Conservation (phyloP, 2,113 vertebrate genomes). For the Cyprinodon variegatus region DNA sequence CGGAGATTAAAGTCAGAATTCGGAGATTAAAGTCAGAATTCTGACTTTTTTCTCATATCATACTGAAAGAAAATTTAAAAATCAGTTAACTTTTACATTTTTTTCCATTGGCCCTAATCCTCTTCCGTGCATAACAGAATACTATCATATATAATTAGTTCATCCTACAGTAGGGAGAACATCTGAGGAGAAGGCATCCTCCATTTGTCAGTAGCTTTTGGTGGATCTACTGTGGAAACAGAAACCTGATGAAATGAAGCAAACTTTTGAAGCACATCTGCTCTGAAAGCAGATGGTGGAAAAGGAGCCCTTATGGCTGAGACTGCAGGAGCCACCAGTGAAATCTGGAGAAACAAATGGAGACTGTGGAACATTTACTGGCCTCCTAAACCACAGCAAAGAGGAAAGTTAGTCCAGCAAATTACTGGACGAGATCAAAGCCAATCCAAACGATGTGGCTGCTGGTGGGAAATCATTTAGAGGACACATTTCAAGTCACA, state of each 20-base stretch:
- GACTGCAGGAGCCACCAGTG: conserved; percentile 15
- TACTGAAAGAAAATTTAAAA: no score
- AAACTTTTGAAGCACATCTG: conserved; percentile 49
- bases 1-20: no score
- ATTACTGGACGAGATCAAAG: conserved; percentile 17
- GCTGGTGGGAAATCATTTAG: conserved; percentile 20
- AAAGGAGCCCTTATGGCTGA: conserved; percentile 36
- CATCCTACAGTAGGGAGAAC: not conserved
- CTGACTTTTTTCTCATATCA: no score
- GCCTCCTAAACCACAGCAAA: conserved; percentile 60
- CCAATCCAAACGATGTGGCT: not conserved
- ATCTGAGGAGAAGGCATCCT: not conserved
- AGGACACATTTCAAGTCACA: not conserved
- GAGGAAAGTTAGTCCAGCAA: conserved; percentile 9
- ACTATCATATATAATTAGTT: not conserved
- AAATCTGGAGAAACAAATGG: conserved; percentile 53
- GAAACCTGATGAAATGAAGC: conserved; percentile 39
- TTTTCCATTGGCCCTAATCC: no score
- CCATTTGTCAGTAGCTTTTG: conserved; percentile 42
- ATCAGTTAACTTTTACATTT: no score
- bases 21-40: no score
- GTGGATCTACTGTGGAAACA: conserved; percentile 14
- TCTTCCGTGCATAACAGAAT: no score
- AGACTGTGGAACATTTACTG: conserved; percentile 44
- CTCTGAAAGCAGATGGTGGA: conserved; percentile 40